A percentile compares a stretch with the other conserved stretches of the same genome.
phyloP scores from a whole-genome alignment of 1,140 invertebrate species.

The Venustaconcha ellipsiformis region DNA sequence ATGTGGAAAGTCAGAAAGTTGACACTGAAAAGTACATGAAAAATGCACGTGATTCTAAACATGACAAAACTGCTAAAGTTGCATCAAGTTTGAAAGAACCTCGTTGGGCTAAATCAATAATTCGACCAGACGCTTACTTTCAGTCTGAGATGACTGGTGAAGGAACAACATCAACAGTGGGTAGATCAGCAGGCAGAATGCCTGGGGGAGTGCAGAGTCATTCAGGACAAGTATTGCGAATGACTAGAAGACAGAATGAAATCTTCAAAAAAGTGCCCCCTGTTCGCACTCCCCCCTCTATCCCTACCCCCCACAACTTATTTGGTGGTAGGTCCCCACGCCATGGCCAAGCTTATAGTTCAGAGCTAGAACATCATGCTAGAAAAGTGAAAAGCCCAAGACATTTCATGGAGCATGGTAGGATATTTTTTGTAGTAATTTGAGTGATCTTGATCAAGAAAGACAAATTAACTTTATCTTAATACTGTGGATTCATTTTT shows the following conservation, averaged over 20 bases:
- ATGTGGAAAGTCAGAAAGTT: conserved; percentile 20
- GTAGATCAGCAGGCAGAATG: conserved; percentile 57
- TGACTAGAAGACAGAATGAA: conserved; percentile 45
- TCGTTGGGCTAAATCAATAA: conserved; percentile 32
- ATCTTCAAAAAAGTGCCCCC: conserved; percentile 50
- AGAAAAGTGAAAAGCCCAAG: conserved; percentile 52
- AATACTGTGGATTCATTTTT: too few relatives aligned
- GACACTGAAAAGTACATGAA: conserved; percentile 11
- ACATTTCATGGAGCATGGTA: conserved; percentile 60
- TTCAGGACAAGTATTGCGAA: conserved; percentile 46
- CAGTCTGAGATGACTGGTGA: conserved; percentile 38
- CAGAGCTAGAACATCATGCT: conserved; percentile 61
- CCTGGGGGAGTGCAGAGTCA: conserved; percentile 41
- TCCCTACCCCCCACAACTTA: conserved; percentile 48
- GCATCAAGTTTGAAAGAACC: too few relatives aligned
- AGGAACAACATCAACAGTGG: conserved; percentile 49
- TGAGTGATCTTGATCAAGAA: too few relatives aligned
- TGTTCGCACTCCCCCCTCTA: conserved; percentile 58
- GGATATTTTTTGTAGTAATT: conserved; percentile 4
- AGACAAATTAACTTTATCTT: too few relatives aligned
- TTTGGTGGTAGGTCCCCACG: conserved; percentile 27
- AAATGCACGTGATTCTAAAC: not conserved
- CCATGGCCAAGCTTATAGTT: conserved; percentile 38
- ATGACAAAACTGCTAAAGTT: conserved; percentile 2
- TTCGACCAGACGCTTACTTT: conserved; percentile 49